Conservation (phyloP, 2,888 invertebrate genomes). For the Agrochola lychnidis region DNA sequence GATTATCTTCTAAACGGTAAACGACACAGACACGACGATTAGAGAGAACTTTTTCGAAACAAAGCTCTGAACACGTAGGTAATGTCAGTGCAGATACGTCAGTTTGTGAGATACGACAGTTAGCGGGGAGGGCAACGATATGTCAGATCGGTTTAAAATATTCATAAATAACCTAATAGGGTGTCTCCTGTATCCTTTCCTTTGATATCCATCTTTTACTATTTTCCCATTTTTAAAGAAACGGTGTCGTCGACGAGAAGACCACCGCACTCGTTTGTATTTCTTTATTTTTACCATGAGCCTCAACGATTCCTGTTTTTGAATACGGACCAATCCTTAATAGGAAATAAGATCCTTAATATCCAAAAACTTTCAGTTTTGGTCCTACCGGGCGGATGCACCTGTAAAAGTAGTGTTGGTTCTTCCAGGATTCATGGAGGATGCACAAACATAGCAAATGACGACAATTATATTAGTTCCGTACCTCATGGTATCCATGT, state of each 20-base stretch:
- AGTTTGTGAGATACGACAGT: too few relatives aligned
- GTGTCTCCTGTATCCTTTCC: not conserved
- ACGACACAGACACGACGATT: too few relatives aligned
- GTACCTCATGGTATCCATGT: constrained; percentile 76
- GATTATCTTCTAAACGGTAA: too few relatives aligned
- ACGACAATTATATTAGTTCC: not conserved
- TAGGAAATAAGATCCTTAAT: too few relatives aligned
- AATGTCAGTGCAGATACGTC: too few relatives aligned
- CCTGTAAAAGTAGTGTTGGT: not conserved
- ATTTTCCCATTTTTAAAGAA: not conserved
- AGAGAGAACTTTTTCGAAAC: too few relatives aligned
- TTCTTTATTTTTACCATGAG: not conserved
- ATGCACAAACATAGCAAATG: not conserved
- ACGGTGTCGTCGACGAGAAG: not conserved
- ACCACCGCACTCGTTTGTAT: not conserved
- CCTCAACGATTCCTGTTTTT: not conserved
- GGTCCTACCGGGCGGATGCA: too few relatives aligned
- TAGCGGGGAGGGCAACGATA: too few relatives aligned
- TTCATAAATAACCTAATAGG: not conserved
- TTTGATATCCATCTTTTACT: not conserved
- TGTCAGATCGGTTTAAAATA: too few relatives aligned
- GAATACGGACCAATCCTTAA: not conserved
- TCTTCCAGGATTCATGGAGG: not conserved
- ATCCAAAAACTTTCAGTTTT: not conserved
- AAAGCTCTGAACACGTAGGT: too few relatives aligned